phyloP scores from a whole-genome alignment of 2,888 invertebrate genomes.

The Rotaria macrura region DNA sequence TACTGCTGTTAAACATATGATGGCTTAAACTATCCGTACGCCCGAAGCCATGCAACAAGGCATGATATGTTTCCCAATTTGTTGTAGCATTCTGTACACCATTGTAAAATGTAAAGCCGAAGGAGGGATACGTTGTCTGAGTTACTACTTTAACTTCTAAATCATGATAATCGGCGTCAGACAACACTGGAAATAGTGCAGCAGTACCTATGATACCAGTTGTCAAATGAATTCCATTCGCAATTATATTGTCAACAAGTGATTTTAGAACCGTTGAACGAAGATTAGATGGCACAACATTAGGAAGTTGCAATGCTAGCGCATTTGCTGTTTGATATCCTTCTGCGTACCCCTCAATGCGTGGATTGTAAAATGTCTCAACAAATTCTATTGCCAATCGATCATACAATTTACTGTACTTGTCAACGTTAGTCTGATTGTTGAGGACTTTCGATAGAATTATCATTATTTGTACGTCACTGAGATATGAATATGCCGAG shows the following conservation, averaged over 20 bases:
- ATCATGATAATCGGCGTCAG: not conserved
- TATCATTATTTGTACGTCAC: conserved; percentile 16
- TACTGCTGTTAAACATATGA: conserved; percentile 21
- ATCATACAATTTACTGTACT: conserved; percentile 9
- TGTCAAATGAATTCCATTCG: not conserved
- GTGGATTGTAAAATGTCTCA: not conserved
- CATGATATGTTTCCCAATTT: conserved; percentile 12
- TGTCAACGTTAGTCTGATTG: not conserved
- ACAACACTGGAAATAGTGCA: not conserved
- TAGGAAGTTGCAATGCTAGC: not conserved
- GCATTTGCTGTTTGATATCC: conserved; percentile 8
- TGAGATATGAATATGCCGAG: conserved; percentile 1
- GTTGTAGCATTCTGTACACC: conserved; percentile 9
- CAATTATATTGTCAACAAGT: not conserved
- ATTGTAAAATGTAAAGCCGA: not conserved
- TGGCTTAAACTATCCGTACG: not conserved
- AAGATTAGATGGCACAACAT: conserved; percentile 6
- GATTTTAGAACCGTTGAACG: not conserved
- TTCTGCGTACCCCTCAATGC: not conserved
- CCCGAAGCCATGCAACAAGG: not conserved
- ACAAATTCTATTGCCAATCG: not conserved
- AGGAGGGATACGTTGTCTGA: conserved; percentile 7
- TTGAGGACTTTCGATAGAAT: not conserved
- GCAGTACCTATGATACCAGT: conserved; percentile 4
- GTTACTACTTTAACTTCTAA: not conserved